Conservation (phyloP, 2,797 vertebrate genomes). For the Octomys mimax region DNA sequence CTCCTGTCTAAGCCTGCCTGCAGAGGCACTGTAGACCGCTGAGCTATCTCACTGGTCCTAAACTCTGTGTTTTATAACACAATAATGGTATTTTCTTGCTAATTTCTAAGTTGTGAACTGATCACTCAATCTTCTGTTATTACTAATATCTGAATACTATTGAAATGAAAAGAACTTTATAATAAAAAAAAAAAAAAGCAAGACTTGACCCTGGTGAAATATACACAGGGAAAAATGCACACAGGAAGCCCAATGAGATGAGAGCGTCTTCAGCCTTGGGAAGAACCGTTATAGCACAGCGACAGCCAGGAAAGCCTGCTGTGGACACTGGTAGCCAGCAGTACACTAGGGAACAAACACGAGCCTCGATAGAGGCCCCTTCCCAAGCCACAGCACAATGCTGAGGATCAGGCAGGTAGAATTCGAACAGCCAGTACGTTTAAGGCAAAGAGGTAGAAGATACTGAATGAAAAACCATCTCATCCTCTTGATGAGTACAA, state of each 20-base stretch:
- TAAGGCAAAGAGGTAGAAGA: background rate
- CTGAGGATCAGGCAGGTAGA: background rate
- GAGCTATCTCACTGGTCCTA: background rate
- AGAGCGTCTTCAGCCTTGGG: background rate
- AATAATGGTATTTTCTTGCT: background rate
- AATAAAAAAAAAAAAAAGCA: no score
- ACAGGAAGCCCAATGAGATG: no score
- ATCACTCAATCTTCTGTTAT: background rate
- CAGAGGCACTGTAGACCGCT: no score
- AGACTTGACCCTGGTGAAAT: no score
- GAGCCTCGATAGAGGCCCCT: background rate
- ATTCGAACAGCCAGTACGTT: background rate
- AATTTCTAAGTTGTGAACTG: background rate
- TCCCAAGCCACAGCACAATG: background rate
- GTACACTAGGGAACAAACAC: no score
- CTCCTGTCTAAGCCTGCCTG: no score
- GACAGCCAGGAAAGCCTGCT: background rate
- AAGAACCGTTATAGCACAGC: background rate
- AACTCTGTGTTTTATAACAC: background rate
- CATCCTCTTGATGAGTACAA: background rate
- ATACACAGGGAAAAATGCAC: no score
- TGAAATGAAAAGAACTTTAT: background rate
- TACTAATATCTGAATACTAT: background rate
- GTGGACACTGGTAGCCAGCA: no score
- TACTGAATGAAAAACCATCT: background rate